Evolutionary conservation across 2,888 invertebrate species (phyloP), one percentile per base, ranked within the genome.

Genomic region (Zaprionus lineosus): DNA sequence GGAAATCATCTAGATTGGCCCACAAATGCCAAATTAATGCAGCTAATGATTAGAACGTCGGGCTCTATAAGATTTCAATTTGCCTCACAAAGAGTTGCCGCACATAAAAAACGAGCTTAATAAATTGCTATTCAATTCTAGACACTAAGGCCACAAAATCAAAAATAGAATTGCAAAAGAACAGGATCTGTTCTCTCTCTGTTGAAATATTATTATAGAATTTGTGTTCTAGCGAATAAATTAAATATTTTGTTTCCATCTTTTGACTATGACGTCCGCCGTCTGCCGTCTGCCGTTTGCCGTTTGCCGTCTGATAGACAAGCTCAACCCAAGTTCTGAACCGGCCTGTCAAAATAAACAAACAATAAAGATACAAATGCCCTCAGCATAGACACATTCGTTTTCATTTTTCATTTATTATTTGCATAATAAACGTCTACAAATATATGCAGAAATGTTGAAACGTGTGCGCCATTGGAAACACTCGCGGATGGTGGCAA

Each of bases 361-460:
- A 71, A 65, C 43, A 70, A 44, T 72, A 55, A 59, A 55, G 57
- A 48, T 34, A 68, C 51, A 59, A 63, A 66, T 53, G 50, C 46
- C 62, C 51, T 63, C 43, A 60, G 43, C 24, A 41, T 52, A 36
- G 57, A 33, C 57, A 78, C 61, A 71, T 69, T 76, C 60, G 60
- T 56, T 83, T 83, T 83, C 68, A 58, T 68, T 76, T 48, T 29
- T 21, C 15, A 68, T 74, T 76, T 81, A 65, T 21, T 15, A 68
- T 74, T 76, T 81, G 65, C 84, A 83, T 83, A 83, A 60, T 51
- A 29, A 8, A 2, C n/a, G 4, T 61, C 40, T 31, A 37, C 29
- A 48, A 14, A 55, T 52, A 56, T 36, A 55, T 72, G 24, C 53
- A 46, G 12, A 57, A 47, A 63, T 60, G 63, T 64, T 59, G 36